phyloP scores from a whole-genome alignment of 2,113 vertebrate species.

The Romanogobio albipinnatus region DNA sequence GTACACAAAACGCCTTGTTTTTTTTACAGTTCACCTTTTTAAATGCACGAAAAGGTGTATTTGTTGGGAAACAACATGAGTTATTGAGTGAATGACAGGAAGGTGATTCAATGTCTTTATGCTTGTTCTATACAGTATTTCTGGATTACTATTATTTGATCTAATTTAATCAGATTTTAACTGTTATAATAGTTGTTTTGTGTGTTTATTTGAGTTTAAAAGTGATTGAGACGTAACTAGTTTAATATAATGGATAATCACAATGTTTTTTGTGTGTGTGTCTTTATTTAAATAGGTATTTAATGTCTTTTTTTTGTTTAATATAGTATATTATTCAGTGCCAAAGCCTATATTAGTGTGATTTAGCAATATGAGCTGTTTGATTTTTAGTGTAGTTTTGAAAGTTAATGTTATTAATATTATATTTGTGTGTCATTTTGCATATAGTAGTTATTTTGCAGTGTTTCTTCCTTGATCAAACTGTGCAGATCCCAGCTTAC shows the following conservation, averaged over 20 bases:
- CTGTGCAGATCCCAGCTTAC: constrained; percentile 91
- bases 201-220: background rate
- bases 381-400: background rate
- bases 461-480: constrained; percentile 78
- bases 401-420: background rate
- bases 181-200: background rate
- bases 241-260: background rate
- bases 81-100: background rate
- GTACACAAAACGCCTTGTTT: rapidly evolving
- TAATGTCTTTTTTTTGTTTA: background rate
- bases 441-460: background rate
- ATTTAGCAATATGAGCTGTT: background rate
- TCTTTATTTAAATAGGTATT: background rate
- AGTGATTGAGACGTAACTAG: background rate
- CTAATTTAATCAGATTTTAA: background rate
- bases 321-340: no score
- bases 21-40: background rate
- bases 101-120: background rate
- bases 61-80: background rate
- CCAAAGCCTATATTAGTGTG: background rate
- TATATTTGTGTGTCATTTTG: background rate
- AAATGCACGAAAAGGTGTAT: background rate
- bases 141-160: background rate
- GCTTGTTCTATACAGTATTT: background rate
- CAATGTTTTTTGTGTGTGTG: background rate